Base-by-base conservation (phyloP, 2,888 invertebrate genomes). In the Lordiphosa fenestrarum region DNA sequence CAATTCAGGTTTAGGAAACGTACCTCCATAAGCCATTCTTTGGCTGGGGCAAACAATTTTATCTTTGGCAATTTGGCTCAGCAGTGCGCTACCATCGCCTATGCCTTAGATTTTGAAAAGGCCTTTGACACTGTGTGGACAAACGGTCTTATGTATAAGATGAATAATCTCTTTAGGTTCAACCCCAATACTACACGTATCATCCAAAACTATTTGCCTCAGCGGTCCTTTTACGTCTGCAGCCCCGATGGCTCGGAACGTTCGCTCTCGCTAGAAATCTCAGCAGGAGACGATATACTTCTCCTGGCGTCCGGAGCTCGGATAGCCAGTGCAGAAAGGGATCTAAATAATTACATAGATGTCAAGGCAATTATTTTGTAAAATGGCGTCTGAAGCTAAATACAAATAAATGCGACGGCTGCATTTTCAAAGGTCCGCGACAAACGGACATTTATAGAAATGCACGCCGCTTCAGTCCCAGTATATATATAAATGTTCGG, bases 121-220 rank as follows among this genome's bases (percentile, higher is more conserved):
- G 15, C 15, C 2, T 15, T 15, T 15, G 15, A 15, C 15, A 15
- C 15, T 15, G 15, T 15, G 12, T 6, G 15, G 13, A 37, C 21
- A 25, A 36, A 13, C 37, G 48, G 12, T 3, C 33, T 33, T 2
- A 19, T 59, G 0, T 53, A 53, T 7, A 59, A 59, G 49, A 48
- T 59, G 44, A 44, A 33, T 13, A 38, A 15, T 6, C 4, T 10
- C 6, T 53, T 25, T 7, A 21, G 5, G 10, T 59, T 44, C 10
- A 5, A 51, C 6, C 13, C 19, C 4, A 49, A 35, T 25, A 46
- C 7, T 6, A 39, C 39, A 5, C 30, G 49, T 21, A 15, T 15
- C 15, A 15, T 15, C 15, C 15, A 15, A 15, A 15, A 15, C 2
- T 1, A 15, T 15, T 2, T 58, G 1, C 30, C 37, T 0, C 12